Conservation (phyloP, 2,113 vertebrate species). For the Stegostoma tigrinum region DNA sequence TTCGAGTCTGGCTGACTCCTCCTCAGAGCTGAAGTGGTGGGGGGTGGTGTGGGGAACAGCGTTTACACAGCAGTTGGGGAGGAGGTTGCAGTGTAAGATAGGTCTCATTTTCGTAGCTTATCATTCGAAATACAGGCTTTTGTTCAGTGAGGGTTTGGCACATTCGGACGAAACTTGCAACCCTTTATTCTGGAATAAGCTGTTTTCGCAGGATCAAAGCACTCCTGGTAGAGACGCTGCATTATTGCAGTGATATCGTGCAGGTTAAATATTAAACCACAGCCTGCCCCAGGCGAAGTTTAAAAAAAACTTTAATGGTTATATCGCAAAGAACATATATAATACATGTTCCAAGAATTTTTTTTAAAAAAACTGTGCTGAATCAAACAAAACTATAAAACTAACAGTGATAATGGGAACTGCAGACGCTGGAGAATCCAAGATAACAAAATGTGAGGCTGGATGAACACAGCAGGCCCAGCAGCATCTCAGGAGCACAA, state of each 20-base stretch:
- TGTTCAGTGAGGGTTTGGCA: neutral
- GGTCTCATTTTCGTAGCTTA: neutral
- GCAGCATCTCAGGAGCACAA: too few relatives aligned
- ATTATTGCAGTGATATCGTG: neutral
- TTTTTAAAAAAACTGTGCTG: neutral
- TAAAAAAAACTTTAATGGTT: neutral
- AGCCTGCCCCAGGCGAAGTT: neutral
- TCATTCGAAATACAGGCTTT: neutral
- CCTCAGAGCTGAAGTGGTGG: too few relatives aligned
- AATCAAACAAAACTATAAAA: neutral
- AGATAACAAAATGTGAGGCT: too few relatives aligned
- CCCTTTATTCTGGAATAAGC: neutral
- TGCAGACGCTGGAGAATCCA: too few relatives aligned
- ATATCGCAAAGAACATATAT: neutral
- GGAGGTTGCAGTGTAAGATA: neutral
- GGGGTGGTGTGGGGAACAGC: too few relatives aligned
- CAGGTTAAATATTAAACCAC: neutral
- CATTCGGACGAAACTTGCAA: neutral
- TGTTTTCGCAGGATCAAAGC: neutral
- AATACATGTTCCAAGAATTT: neutral
- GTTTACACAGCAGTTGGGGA: too few relatives aligned
- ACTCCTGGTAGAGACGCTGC: neutral
- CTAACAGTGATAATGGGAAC: too few relatives aligned
- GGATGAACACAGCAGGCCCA: too few relatives aligned
- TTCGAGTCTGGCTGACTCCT: too few relatives aligned